Percentiles rank a stretch among this genome's conserved stretches.
phyloP scores from a whole-genome alignment of 2,113 vertebrate species.

The Procavia capensis region DNA sequence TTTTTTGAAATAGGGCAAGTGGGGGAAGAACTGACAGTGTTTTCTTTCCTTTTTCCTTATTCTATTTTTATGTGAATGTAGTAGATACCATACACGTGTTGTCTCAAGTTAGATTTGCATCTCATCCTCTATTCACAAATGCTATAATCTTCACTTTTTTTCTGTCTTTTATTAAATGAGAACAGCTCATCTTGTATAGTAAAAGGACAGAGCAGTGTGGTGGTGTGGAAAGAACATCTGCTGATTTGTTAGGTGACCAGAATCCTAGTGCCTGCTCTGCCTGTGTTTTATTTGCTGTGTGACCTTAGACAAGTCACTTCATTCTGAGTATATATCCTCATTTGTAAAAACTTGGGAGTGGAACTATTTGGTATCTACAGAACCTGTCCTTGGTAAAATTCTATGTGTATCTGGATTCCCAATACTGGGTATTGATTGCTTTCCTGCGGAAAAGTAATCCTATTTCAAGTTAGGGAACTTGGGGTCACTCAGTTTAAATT shows the following conservation, averaged over 20 bases:
- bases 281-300: not conserved
- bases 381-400: constrained; percentile 18
- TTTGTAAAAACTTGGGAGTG: constrained; percentile 10
- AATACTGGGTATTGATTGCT: constrained; percentile 36
- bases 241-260: not conserved
- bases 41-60: not conserved
- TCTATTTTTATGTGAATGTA: constrained; percentile 15
- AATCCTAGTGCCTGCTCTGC: not conserved
- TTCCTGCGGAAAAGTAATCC: constrained; percentile 38
- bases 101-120: not conserved
- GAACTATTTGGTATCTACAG: not conserved
- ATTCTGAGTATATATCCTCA: constrained; percentile 17
- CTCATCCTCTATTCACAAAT: not conserved
- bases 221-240: not conserved
- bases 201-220: not conserved
- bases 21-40: not conserved
- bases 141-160: constrained; percentile 17
- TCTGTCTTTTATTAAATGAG: constrained; percentile 21
- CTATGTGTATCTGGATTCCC: not conserved
- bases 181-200: not conserved
- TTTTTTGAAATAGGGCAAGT: not conserved
- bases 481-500: constrained; percentile 16
- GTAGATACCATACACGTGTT: not conserved
- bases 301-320: constrained; percentile 8
- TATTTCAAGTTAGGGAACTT: constrained; percentile 41